Evolutionary conservation across 2,888 invertebrate species (phyloP), one percentile per base, ranked within the genome.

Genomic region (Cryptocephalus primarius): DNA sequence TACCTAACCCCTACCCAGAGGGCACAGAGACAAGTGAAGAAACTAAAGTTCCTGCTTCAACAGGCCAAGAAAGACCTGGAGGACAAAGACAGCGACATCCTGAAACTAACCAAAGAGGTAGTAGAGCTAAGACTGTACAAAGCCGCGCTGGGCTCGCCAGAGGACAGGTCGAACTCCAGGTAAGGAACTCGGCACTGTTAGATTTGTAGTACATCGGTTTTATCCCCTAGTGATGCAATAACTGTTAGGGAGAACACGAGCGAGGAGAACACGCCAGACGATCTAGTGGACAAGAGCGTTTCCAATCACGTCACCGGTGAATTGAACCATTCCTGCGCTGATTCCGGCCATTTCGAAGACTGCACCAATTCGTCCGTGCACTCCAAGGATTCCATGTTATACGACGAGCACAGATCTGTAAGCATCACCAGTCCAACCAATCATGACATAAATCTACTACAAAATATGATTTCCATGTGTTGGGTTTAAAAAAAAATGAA

Each of bases 1-100:
- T 91, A 91, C 68, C 75, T 90, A 48, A 91, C 91, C 44, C 91
- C 91, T 10, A 91, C 90, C 1, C 91, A 91, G 66, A 74, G 90
- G 50, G 88, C 88, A 9, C 85, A 88, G 60, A 52, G 82, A 56
- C 88, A 89, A 68, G 82, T 91, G 34, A 77, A 84, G 50, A 79
- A 84, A 48, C 77, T 90, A 22, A 83, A 86, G 72, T 76, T 77
- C 48, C 70, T 88, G 4, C 73, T 89, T 41, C 77, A 76, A 51
- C 82, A 85, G 57, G 86, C 88, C 9, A 82, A 82, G 50, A 80
- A 80, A 59, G 85, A 87, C 61, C 74, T 89, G 46, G 86, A 87
- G 49, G 82, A 83, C 52, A 88, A 88, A 67, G 88, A 90, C 61
- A 82, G 81, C 62, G 88, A 90, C 71, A 88, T 90, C 59, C 76